A percentile compares a stretch with the other conserved stretches of the same genome.
phyloP scores from a whole-genome alignment of 2,888 invertebrate species.

The Ceriagrion tenellum region DNA sequence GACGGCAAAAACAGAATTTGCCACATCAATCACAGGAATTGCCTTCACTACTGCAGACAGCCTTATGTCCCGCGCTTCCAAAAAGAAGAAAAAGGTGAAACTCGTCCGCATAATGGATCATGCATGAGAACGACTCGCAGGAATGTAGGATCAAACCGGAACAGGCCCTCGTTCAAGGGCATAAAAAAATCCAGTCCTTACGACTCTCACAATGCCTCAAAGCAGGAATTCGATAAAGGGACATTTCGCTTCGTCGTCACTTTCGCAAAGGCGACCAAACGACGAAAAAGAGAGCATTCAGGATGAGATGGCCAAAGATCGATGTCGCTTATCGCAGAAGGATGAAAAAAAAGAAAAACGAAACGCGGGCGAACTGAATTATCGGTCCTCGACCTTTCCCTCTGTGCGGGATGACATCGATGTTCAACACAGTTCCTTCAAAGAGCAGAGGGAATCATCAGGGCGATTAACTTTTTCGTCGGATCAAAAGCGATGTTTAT shows the following conservation, averaged over 20 bases:
- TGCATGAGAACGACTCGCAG: background rate
- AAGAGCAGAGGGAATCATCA: background rate
- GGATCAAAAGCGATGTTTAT: too few species aligned
- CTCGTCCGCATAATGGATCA: background rate
- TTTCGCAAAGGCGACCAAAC: background rate
- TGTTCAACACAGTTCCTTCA: background rate
- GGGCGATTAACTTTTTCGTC: background rate
- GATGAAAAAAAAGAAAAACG: background rate
- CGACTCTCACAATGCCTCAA: background rate
- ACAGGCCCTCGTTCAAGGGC: background rate
- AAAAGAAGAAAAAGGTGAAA: too few species aligned
- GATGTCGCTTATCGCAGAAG: background rate
- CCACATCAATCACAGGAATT: background rate
- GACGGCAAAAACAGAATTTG: background rate
- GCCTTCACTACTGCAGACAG: too few species aligned
- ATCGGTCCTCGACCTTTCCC: background rate
- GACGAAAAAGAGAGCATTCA: background rate
- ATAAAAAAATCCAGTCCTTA: background rate
- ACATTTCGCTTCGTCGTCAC: background rate
- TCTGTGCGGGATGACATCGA: background rate
- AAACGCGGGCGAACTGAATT: background rate
- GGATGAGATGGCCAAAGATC: background rate
- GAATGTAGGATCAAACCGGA: background rate
- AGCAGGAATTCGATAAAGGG: background rate
- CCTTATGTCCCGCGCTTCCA: too few species aligned